Base-by-base conservation (phyloP, 1,140 invertebrate species). In the Rhynchophorus ferrugineus region DNA sequence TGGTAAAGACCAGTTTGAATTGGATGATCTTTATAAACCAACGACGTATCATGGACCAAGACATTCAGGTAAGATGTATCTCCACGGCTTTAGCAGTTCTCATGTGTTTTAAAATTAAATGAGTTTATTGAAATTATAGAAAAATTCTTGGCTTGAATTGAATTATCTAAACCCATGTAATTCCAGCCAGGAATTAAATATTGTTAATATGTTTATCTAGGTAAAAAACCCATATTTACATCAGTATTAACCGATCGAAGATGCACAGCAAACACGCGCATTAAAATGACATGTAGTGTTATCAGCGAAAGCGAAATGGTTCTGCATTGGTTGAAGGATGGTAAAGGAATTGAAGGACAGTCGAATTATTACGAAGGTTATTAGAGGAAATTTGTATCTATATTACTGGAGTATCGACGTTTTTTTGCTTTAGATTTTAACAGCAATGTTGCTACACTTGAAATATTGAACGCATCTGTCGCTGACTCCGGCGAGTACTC, bases 241-340 rank as follows among this genome's bases (percentile, higher is more conserved):
- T 87, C 82, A n/a, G 77, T 79, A 49, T 68, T 95, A 24, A 83
- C 81, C 1, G 84, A 91, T 64, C 79, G 85, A 55, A 84, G 84
- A 2, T 81, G 84, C 1, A 80, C 81, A 0, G 80, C 82, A 62
- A 82, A 82, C 7, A 83, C 82, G 18, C 73, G 79, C 54, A 79
- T 91, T 1, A 84, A 84, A 61, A 69, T 98, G n/a, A 83, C 84
- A 2, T 95, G 92, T 65, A 83, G 84, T 48, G 80, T 95, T 1
- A 76, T 93, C 41, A 87, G 87, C n/a, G 76, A 79, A 52, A 83
- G 87, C 0, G 85, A 89, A 58, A 86, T 89, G 0, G 76, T 76
- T 38, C 74, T 95, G 2, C 79, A 82, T 56, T 96, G 91, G 90
- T 82, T 82, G 13, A 92, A 87, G 65, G 84, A 92, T 66, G 82